Percentiles rank a stretch among this genome's conserved stretches.
Conservation (phyloP, 2,113 vertebrate species). For the Vulpes ferrilata region DNA sequence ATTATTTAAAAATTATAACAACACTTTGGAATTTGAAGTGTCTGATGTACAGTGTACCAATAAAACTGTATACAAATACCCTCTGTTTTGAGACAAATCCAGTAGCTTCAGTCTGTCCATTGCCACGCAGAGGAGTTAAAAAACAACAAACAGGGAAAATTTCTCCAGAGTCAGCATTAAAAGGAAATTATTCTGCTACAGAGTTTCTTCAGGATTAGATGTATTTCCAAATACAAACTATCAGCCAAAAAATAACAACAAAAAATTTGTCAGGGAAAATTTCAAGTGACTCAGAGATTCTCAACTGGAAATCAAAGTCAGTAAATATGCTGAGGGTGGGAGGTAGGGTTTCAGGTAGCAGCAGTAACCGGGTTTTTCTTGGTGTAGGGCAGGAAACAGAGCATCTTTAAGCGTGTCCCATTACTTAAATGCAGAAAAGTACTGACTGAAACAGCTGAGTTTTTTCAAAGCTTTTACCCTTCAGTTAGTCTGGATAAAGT, state of each 20-base stretch:
- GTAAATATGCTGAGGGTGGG: neutral
- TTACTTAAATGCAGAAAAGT: slow-evolving; percentile 62
- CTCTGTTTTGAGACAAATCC: slow-evolving; percentile 45
- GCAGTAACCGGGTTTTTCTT: neutral
- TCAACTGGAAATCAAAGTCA: neutral
- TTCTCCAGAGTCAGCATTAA: neutral
- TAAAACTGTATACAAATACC: slow-evolving; percentile 74
- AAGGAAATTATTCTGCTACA: neutral
- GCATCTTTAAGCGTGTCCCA: neutral
- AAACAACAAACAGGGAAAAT: neutral
- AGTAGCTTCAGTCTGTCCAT: slow-evolving; percentile 46
- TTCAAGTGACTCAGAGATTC: neutral
- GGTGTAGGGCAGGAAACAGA: slow-evolving; percentile 40
- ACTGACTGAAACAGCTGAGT: slow-evolving; percentile 66
- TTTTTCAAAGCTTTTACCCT: slow-evolving; percentile 73
- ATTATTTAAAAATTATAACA: slow-evolving; percentile 80
- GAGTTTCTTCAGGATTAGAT: neutral
- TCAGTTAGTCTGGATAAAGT: slow-evolving; percentile 71
- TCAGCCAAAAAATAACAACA: neutral
- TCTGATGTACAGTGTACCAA: slow-evolving; percentile 60
- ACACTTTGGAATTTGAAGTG: slow-evolving; percentile 83
- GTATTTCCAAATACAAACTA: neutral
- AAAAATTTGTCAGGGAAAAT: neutral
- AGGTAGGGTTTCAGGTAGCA: neutral
- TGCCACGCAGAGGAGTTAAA: slow-evolving; percentile 74